phyloP scores from a whole-genome alignment of 2,113 vertebrate species.

The Tonatia bakeri region DNA sequence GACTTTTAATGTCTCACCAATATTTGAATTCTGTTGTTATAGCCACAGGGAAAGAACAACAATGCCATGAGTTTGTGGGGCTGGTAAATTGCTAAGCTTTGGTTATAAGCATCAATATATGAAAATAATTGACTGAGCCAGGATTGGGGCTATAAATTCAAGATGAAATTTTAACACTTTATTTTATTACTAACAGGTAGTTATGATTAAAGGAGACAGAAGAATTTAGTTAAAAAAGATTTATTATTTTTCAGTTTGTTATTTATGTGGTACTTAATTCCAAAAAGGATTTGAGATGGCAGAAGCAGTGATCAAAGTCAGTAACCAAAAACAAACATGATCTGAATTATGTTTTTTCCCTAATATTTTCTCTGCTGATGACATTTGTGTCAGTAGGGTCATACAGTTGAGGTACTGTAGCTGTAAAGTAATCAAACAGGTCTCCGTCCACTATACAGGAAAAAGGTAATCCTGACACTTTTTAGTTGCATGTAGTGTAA shows the following conservation, averaged over 20 bases:
- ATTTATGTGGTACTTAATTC: background rate
- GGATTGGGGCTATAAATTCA: background rate
- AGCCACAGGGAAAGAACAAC: background rate
- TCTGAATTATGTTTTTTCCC: background rate
- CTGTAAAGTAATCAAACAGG: background rate
- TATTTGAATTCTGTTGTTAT: background rate
- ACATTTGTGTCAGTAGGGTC: background rate
- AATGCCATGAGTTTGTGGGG: background rate
- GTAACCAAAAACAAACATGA: background rate
- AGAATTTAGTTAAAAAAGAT: background rate
- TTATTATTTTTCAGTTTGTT: background rate
- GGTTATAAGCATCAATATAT: background rate
- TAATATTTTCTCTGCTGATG: background rate
- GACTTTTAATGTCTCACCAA: background rate
- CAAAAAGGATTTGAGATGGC: background rate
- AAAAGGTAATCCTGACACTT: background rate
- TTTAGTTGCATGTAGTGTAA: background rate
- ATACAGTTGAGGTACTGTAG: background rate
- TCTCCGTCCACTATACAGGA: background rate
- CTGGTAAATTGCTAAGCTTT: background rate
- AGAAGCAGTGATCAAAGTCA: background rate
- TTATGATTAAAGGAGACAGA: background rate
- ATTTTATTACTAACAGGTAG: background rate
- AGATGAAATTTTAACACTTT: background rate
- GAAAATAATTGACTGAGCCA: background rate